phyloP scores from a whole-genome alignment of 2,888 invertebrate species.

The Polietes domitor region DNA sequence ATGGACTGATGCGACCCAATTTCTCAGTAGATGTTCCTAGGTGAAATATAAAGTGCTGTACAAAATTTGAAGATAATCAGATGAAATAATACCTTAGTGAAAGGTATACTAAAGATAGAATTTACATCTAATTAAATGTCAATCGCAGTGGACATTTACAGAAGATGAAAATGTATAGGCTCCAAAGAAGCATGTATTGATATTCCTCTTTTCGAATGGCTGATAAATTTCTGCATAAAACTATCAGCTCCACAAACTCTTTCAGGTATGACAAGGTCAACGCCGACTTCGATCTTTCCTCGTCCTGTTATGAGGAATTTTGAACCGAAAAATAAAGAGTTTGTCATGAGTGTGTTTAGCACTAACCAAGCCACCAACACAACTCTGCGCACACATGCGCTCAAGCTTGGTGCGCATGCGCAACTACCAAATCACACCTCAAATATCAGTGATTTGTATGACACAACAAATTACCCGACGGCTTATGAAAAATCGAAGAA shows the following conservation, averaged over 20 bases:
- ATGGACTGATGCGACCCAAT: no score
- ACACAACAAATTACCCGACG: conserved; percentile 67
- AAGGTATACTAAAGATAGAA: no score
- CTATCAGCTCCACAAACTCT: not conserved
- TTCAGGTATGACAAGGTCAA: not conserved
- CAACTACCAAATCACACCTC: conserved; percentile 60
- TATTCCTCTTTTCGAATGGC: no score
- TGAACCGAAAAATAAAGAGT: not conserved
- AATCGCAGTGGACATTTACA: no score
- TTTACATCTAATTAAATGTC: no score
- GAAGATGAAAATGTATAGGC: no score
- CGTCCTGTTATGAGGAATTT: not conserved
- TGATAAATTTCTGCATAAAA: not conserved
- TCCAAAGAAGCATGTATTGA: no score
- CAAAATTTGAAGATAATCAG: no score
- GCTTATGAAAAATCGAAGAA: conserved; percentile 56
- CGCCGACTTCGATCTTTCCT: not conserved
- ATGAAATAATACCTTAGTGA: no score
- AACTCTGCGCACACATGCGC: not conserved
- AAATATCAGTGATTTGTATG: conserved; percentile 68
- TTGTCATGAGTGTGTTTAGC: conserved; percentile 47
- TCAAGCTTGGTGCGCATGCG: conserved; percentile 50
- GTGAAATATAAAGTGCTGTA: no score
- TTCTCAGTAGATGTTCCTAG: no score
- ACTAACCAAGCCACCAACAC: conserved; percentile 34